These are phyloP conservation scores for Dipodomys merriami DNA, from an alignment of 2,113 vertebrate species.

Conservation along the genomic window DNA sequence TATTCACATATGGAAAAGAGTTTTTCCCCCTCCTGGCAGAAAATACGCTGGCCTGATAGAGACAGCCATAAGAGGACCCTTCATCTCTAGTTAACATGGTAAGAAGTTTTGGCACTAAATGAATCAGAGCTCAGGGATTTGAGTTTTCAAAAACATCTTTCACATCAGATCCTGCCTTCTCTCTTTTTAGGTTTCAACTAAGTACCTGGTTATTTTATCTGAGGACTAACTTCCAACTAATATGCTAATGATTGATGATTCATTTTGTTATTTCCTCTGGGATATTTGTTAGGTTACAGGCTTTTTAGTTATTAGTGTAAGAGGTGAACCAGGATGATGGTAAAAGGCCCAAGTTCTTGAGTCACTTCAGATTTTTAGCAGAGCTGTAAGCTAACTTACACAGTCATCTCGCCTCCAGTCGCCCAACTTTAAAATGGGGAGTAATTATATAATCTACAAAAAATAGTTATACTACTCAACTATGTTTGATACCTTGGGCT, in stretches of 20 bases:
- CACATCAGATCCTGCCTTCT: conserved; percentile 42
- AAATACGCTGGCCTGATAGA: conserved; percentile 21
- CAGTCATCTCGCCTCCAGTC: conserved; percentile 2
- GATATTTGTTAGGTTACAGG: not conserved
- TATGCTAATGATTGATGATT: not conserved
- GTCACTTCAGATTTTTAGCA: not conserved
- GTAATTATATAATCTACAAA: not conserved
- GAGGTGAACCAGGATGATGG: not conserved
- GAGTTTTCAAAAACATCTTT: not conserved
- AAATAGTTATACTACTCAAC: not conserved
- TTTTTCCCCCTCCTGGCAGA: not conserved
- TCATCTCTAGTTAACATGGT: not conserved
- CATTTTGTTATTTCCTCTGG: not conserved
- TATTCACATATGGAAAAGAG: not conserved
- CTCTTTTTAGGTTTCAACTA: not conserved
- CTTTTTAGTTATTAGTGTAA: not conserved
- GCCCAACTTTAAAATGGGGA: not conserved
- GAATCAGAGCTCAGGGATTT: not conserved
- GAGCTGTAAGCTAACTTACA: not conserved
- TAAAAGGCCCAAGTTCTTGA: not conserved
- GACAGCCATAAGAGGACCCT: not conserved
- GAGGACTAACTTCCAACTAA: conserved; percentile 25
- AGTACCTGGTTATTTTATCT: conserved; percentile 10
- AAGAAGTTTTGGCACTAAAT: conserved; percentile 2
- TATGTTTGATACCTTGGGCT: not conserved